Conservation (phyloP, 2,113 vertebrate genomes). For the Trogon melanurus region DNA sequence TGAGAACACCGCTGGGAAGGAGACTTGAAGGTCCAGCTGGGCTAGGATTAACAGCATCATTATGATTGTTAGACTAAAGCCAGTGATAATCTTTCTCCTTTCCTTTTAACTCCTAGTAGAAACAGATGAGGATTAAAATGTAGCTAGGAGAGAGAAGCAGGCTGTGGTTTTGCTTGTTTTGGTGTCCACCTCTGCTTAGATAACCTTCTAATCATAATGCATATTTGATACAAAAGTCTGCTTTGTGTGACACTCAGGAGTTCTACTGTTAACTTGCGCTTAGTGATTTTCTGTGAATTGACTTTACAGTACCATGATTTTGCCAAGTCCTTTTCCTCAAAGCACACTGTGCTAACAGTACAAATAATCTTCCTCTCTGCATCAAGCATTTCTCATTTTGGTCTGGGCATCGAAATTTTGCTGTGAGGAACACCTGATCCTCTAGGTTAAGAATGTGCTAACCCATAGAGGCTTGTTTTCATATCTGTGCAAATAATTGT, state of each 20-base stretch:
- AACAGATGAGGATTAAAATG: not conserved
- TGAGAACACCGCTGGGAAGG: not conserved
- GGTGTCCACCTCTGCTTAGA: not conserved
- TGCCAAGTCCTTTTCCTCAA: not conserved
- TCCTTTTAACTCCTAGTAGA: not conserved
- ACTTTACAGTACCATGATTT: not conserved
- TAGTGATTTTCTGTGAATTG: not conserved
- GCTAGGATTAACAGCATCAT: not conserved
- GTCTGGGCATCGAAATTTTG: not conserved
- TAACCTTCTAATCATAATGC: not conserved
- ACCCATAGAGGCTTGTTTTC: not conserved
- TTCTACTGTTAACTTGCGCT: not conserved
- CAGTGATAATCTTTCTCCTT: not conserved
- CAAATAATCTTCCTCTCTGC: not conserved
- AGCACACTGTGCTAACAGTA: not conserved
- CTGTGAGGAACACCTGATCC: not conserved
- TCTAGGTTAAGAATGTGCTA: not conserved
- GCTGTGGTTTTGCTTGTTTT: not conserved
- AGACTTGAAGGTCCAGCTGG: not conserved
- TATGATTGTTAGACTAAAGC: not conserved
- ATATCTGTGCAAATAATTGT: not conserved
- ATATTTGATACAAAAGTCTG: not conserved
- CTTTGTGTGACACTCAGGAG: not conserved
- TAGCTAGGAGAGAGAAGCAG: not conserved
- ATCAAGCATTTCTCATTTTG: not conserved